Evolutionary conservation across 2,888 invertebrate species (phyloP).

Genomic region (Cataglyphis cursor): DNA sequence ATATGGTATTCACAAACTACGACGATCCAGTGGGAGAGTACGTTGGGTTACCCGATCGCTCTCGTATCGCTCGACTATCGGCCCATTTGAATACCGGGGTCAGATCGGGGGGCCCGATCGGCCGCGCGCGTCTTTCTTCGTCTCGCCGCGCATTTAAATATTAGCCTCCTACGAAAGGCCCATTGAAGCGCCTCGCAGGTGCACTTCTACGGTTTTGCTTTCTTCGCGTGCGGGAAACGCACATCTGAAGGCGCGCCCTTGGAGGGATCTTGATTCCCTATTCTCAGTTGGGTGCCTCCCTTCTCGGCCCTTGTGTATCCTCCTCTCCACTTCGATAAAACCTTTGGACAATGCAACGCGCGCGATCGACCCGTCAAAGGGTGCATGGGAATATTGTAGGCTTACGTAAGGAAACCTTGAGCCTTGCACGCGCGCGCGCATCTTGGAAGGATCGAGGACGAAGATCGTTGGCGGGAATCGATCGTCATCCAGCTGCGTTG

Average conservation of each 20-base stretch:
- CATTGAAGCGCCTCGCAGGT: slow-evolving; percentile 78
- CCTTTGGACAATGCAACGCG: slow-evolving; percentile 70
- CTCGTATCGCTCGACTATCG: slow-evolving; percentile 82
- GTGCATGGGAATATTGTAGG: slow-evolving; percentile 73
- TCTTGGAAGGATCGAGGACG: slow-evolving; percentile 57
- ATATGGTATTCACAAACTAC: slow-evolving; percentile 55
- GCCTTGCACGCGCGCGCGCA: slow-evolving; percentile 50
- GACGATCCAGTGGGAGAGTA: slow-evolving; percentile 25
- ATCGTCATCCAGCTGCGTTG: slow-evolving; percentile 68
- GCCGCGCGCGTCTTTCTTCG: slow-evolving; percentile 61
- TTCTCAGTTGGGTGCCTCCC: slow-evolving; percentile 70
- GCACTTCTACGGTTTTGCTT: slow-evolving; percentile 71
- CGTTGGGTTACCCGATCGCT: slow-evolving; percentile 79
- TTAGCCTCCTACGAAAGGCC: slow-evolving; percentile 80
- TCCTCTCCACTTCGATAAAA: slow-evolving; percentile 60
- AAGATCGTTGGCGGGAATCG: slow-evolving; percentile 62
- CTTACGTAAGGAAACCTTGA: slow-evolving; percentile 59
- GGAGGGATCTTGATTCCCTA: slow-evolving; percentile 72
- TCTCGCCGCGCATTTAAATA: slow-evolving; percentile 82
- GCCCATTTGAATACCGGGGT: slow-evolving; percentile 80
- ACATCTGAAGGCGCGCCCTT: slow-evolving; percentile 69
- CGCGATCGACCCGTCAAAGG: slow-evolving; percentile 73
- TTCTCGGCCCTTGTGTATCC: slow-evolving; percentile 48
- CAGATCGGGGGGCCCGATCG: slow-evolving; percentile 76
- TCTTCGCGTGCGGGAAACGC: slow-evolving; percentile 74